Percentiles rank a stretch among this genome's conserved stretches.
Evolutionary conservation across 2,888 invertebrate genomes (phyloP).

Genomic region (Drosophila limbata): DNA sequence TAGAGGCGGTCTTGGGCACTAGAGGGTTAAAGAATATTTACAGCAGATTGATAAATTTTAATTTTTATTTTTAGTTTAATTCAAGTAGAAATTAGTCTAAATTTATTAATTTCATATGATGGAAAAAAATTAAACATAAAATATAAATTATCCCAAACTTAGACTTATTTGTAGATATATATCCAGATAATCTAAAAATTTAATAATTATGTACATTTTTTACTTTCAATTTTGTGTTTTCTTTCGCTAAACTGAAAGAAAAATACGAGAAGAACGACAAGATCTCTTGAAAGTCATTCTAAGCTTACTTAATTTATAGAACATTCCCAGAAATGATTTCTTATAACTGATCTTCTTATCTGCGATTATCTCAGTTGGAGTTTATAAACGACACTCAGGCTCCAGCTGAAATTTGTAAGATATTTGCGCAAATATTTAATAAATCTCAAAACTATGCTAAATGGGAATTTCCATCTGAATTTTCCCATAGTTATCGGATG

Average conservation of each 20-base stretch:
- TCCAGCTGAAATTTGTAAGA: neutral
- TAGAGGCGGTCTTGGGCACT: no score
- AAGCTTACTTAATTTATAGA: neutral
- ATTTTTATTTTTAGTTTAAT: no score
- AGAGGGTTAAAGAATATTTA: no score
- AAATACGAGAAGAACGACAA: neutral
- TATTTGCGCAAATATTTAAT: conserved; percentile 5
- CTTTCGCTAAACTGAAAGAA: neutral
- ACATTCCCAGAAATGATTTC: neutral
- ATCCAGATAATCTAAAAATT: no score
- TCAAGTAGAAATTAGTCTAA: no score
- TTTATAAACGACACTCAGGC: neutral
- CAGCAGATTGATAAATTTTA: no score
- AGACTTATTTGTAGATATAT: no score
- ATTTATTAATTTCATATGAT: no score
- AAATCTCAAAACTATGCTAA: neutral
- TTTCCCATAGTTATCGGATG: conserved; percentile 20
- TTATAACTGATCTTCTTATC: neutral
- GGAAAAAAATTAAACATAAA: no score
- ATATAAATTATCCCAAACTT: no score
- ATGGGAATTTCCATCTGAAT: neutral
- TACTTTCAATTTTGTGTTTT: neutral
- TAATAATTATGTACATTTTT: no score
- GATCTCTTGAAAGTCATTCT: neutral
- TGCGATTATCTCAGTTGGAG: neutral